Evolutionary conservation across 2,797 vertebrate species (phyloP).

Genomic region (Gymnoscopelus braueri): DNA sequence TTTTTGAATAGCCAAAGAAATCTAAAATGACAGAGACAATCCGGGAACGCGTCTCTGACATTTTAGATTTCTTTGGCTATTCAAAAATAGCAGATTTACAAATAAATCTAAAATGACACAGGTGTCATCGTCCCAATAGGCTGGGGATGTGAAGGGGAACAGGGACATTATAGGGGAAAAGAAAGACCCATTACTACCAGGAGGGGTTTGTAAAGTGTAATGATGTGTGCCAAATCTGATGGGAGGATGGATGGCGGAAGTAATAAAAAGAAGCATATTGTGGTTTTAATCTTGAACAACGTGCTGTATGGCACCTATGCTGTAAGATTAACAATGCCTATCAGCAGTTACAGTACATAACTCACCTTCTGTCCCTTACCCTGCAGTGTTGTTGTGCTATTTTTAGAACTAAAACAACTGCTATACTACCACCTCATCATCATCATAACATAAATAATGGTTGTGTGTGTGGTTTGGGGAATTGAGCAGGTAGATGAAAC

Average conservation of each 20-base stretch:
- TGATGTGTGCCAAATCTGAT: constrained; percentile 53
- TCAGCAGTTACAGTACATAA: neutral
- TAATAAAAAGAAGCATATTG: neutral
- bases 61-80: too few species aligned
- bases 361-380: neutral
- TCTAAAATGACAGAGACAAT: too few species aligned
- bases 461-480: too few species aligned
- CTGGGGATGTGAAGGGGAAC: constrained; percentile 30
- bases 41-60: too few species aligned
- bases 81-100: too few species aligned
- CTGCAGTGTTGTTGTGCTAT: neutral
- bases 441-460: too few species aligned
- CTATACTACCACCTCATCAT: neutral
- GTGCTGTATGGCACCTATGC: constrained; percentile 3
- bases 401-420: neutral
- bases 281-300: neutral
- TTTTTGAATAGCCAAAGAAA: too few species aligned
- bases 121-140: constrained; percentile 24
- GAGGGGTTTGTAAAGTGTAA: constrained; percentile 34
- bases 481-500: too few species aligned
- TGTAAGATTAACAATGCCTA: neutral
- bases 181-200: constrained; percentile 23
- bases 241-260: neutral
- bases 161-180: constrained; percentile 19
- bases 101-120: too few species aligned